These are phyloP conservation scores for Platyrinchus mystaceus DNA, from an alignment of 2,797 vertebrate species.

Conservation along the genomic window DNA sequence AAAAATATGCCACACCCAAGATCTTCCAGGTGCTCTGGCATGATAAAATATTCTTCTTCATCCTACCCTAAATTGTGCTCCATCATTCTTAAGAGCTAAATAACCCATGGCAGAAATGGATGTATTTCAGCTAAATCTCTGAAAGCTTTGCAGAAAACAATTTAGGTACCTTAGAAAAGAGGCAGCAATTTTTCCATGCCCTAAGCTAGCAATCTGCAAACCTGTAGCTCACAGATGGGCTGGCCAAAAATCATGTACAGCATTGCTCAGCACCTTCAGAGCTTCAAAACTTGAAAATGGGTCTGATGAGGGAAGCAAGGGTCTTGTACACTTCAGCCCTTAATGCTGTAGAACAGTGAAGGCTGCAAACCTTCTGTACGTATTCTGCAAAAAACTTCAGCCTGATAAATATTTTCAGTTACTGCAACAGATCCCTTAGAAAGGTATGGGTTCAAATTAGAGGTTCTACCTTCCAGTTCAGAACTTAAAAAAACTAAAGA, in stretches of 20 bases:
- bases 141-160: neutral
- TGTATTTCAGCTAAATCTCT: neutral
- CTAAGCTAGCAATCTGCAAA: neutral
- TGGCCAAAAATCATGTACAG: neutral
- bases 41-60: neutral
- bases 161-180: neutral
- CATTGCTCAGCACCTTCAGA: neutral
- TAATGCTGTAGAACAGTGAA: neutral
- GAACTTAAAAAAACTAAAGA: rapidly evolving
- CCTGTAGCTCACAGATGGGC: neutral
- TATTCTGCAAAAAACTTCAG: neutral
- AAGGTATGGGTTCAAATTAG: neutral
- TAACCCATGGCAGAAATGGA: neutral
- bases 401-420: neutral
- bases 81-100: neutral
- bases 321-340: neutral
- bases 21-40: neutral
- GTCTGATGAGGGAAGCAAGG: neutral
- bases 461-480: neutral
- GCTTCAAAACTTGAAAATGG: neutral
- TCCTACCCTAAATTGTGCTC: neutral
- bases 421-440: neutral
- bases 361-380: neutral
- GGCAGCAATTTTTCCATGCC: neutral
- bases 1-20: neutral